A percentile compares a stretch with the other conserved stretches of the same genome.
These are phyloP conservation scores for Plestiodon gilberti DNA, from an alignment of 2,113 vertebrate genomes.

Conservation along the genomic window DNA sequence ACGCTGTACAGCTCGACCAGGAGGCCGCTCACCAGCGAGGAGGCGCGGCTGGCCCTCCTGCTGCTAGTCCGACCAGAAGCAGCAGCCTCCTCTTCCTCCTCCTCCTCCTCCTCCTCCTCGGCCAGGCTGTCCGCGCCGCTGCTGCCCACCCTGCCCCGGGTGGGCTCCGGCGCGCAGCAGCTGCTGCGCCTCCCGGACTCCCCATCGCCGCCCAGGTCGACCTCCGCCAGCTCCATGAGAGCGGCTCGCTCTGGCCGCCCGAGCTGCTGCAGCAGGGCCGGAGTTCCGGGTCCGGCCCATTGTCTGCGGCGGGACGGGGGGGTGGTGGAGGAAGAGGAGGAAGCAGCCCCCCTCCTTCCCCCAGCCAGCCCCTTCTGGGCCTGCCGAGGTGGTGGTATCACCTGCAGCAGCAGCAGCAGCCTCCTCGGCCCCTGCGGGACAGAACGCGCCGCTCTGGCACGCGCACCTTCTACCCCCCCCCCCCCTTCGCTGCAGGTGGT, in stretches of 20 bases:
- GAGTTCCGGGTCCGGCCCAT: slow-evolving; percentile 47
- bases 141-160: slow-evolving; percentile 53
- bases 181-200: neutral
- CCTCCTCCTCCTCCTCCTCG: neutral
- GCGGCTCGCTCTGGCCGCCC: slow-evolving; percentile 28
- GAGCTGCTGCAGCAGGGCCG: slow-evolving; percentile 1
- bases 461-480: accelerated
- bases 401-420: too few relatives aligned
- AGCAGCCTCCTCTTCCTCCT: slow-evolving; percentile 20
- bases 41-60: slow-evolving; percentile 67
- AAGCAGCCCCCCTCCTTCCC: too few relatives aligned
- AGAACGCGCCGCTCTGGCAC: neutral
- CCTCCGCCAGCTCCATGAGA: slow-evolving; percentile 19
- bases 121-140: slow-evolving; percentile 20
- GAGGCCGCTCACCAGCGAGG: slow-evolving; percentile 90
- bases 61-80: neutral
- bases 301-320: neutral
- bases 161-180: slow-evolving; percentile 46
- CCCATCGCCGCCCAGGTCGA: neutral
- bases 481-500: neutral
- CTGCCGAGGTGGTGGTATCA: too few relatives aligned
- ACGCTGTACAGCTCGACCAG: slow-evolving; percentile 90
- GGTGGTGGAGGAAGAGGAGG: neutral
- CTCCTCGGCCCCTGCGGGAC: accelerated
- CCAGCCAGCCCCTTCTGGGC: neutral